Evolutionary conservation across 2,888 invertebrate species (phyloP).

Genomic region (Anoncus sp.): DNA sequence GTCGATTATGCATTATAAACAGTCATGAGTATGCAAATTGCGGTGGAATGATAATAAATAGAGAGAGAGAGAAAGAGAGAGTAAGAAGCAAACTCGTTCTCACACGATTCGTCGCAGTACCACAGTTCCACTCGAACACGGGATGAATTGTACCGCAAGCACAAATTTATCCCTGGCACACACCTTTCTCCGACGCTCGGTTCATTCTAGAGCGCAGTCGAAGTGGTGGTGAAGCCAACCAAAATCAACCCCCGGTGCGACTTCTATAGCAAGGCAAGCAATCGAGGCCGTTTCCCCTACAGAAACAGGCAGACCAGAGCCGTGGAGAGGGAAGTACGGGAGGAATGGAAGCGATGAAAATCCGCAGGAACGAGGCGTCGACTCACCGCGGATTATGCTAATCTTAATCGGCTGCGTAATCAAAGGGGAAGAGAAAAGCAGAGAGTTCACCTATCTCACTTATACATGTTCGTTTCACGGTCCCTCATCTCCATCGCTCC

Average conservation of each 20-base stretch:
- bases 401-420: conserved; percentile 66
- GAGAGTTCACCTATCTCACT: conserved; percentile 37
- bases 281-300: conserved; percentile 23
- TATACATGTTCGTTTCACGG: conserved; percentile 29
- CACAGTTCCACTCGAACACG: conserved; percentile 16
- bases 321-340: conserved; percentile 31
- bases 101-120: conserved; percentile 28
- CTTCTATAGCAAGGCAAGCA: conserved; percentile 37
- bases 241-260: conserved; percentile 51
- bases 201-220: conserved; percentile 41
- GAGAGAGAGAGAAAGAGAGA: not conserved
- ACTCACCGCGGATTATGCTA: conserved; percentile 66
- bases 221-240: conserved; percentile 60
- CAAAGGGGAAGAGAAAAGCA: conserved; percentile 59
- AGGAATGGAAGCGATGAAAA: conserved; percentile 54
- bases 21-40: conserved; percentile 63
- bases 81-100: conserved; percentile 13
- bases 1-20: conserved; percentile 63
- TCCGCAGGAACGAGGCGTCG: conserved; percentile 61
- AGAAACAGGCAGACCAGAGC: conserved; percentile 19
- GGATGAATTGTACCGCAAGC: conserved; percentile 34
- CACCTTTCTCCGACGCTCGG: conserved; percentile 19
- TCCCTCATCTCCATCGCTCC: conserved; percentile 18
- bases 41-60: conserved; percentile 30
- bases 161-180: conserved; percentile 46